These are phyloP conservation scores for Mormyrus iriodes DNA, from an alignment of 2,113 vertebrate species.

Conservation along the genomic window DNA sequence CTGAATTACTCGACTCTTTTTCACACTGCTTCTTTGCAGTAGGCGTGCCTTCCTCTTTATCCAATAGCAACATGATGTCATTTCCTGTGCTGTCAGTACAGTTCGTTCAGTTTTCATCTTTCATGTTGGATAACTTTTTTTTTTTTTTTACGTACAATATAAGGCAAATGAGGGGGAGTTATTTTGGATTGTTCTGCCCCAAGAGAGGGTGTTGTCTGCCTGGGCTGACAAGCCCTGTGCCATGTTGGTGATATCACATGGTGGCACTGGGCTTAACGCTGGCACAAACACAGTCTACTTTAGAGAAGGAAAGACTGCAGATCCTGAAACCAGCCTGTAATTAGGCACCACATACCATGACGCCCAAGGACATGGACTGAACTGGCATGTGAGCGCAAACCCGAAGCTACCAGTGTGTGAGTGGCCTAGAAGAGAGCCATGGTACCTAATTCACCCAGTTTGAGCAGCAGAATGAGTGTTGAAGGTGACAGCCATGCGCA, in stretches of 20 bases:
- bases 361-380: neutral
- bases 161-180: neutral
- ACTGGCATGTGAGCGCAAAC: neutral
- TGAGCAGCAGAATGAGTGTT: neutral
- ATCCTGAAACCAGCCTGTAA: neutral
- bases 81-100: conserved; percentile 30
- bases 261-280: neutral
- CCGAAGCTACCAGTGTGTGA: neutral
- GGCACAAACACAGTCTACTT: neutral
- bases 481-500: neutral
- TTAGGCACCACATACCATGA: neutral
- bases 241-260: neutral
- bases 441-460: too few relatives aligned
- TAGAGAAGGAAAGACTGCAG: neutral
- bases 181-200: neutral
- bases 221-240: neutral
- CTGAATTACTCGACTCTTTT: neutral
- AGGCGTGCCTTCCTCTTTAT: neutral
- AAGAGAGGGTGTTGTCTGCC: neutral
- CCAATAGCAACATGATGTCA: conserved; percentile 34
- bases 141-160: neutral
- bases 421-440: neutral
- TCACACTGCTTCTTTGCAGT: neutral
- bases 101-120: conserved; percentile 29
- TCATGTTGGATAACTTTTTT: neutral